Evolutionary conservation across 2,888 invertebrate genomes (phyloP), one percentile per base, ranked within the genome.

Genomic region (Bhutanitis thaidina): DNA sequence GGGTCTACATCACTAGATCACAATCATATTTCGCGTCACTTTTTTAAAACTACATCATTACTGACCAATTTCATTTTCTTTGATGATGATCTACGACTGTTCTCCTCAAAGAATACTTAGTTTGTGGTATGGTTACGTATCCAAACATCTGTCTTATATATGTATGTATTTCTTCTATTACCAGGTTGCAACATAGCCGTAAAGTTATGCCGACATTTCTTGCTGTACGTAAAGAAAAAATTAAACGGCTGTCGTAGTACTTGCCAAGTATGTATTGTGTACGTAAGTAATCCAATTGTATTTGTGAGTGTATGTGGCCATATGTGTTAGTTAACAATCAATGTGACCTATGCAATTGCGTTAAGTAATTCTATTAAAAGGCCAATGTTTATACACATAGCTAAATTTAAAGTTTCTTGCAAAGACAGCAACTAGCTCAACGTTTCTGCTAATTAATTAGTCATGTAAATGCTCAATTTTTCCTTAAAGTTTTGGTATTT

Each of bases 21-120:
- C 20, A 20, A 3, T 20, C 20, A 20, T 5, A 20, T 20, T 20
- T 20, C 20, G 5, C 20, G 20, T 20, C 2, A 20, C 20, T 20
- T 20, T 20, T 20, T 20, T 20, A 3, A 20, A 2, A 20, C 20
- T 3, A 3, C 20, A 30, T 62, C 61, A 71, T 63, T 67, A 83
- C 87, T 73, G 64, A 88, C 88, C 83, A 76, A 69, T 78, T 86
- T 87, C 88, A 89, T 89, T 75, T 76, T 80, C 61, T 29, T 58
- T 64, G 59, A 66, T 64, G 63, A 70, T 67, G 65, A 64, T 64
- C 40, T 61, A 58, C 74, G 75, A 71, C 82, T 68, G 77, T 63
- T 71, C 65, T 72, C 74, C 71, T 59, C 74, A 64, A 68, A 73
- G 77, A 71, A 67, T 73, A 69, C 67, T 77, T 65, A 63, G 67